A percentile compares a stretch with the other conserved stretches of the same genome.
Conservation (phyloP, 1,140 invertebrate genomes). For the Drepana arcuata region DNA sequence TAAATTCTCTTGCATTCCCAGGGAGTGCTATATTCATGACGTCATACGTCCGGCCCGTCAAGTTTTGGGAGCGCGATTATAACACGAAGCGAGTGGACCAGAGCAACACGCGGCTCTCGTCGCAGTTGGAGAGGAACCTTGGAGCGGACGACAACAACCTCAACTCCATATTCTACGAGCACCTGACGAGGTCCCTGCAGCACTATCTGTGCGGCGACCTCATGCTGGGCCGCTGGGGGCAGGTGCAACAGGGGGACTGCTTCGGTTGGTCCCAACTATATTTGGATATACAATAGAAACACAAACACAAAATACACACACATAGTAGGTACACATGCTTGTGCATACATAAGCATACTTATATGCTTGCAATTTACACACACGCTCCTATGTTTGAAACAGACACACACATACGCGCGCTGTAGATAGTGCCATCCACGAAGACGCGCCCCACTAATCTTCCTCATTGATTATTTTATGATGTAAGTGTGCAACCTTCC, state of each 20-base stretch:
- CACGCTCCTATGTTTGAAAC: no score
- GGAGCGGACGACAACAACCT: constrained; percentile 98
- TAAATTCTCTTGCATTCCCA: constrained; percentile 28
- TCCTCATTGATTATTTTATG: no score
- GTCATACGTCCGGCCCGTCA: constrained; percentile 97
- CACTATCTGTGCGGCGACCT: constrained; percentile 97
- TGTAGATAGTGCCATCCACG: no score
- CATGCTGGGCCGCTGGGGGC: constrained; percentile 92
- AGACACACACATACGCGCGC: no score
- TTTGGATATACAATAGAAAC: no score
- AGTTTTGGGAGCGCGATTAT: constrained; percentile 99
- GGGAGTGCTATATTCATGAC: constrained; percentile 97
- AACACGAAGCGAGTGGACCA: constrained; percentile 98
- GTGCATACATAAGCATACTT: no score
- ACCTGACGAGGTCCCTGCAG: constrained; percentile 96
- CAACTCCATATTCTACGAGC: constrained; percentile 99
- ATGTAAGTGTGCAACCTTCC: no score
- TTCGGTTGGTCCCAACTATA: constrained; percentile 78
- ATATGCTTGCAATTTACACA: no score
- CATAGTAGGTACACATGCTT: no score
- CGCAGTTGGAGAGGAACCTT: constrained; percentile 95
- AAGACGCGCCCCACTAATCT: no score
- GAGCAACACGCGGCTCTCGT: constrained; percentile 95
- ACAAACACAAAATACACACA: no score
- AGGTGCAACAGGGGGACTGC: constrained; percentile 94